Evolutionary conservation across 1,140 invertebrate species (phyloP).

Genomic region (Orchestia grillus): DNA sequence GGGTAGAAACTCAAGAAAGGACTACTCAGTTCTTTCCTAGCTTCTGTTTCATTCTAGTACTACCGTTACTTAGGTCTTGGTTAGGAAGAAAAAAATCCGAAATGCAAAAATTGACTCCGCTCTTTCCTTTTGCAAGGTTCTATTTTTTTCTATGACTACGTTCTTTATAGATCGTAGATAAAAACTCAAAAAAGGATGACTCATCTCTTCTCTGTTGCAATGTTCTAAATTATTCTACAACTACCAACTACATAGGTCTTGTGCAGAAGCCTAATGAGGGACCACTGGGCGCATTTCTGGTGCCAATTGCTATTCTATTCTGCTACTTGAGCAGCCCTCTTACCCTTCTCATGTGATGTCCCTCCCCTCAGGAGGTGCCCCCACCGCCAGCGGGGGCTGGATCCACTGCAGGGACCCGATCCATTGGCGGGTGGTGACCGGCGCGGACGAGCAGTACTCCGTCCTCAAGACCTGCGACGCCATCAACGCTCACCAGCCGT

Average conservation of each 20-base stretch:
- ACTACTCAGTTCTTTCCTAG: too few relatives aligned
- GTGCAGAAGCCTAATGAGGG: background rate
- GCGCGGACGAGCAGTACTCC: slow-evolving; percentile 75
- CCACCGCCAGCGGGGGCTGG: slow-evolving; percentile 55
- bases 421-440: slow-evolving; percentile 78
- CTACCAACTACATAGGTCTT: background rate
- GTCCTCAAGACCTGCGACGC: slow-evolving; percentile 72
- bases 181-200: too few relatives aligned
- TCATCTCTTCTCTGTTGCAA: background rate
- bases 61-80: too few relatives aligned
- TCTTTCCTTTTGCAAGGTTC: too few relatives aligned
- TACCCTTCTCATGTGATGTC: background rate
- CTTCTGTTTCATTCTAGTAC: too few relatives aligned
- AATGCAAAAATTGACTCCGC: too few relatives aligned
- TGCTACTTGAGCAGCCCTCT: background rate
- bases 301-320: background rate
- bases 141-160: too few relatives aligned
- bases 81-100: too few relatives aligned
- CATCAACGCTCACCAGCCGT: slow-evolving; percentile 70
- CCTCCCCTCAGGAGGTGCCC: background rate
- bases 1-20: too few relatives aligned
- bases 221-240: background rate
- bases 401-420: slow-evolving; percentile 77
- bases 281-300: background rate
- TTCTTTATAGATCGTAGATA: too few relatives aligned